These are phyloP conservation scores for Heliconius charithonia DNA, from an alignment of 2,888 invertebrate genomes.

Conservation along the genomic window DNA sequence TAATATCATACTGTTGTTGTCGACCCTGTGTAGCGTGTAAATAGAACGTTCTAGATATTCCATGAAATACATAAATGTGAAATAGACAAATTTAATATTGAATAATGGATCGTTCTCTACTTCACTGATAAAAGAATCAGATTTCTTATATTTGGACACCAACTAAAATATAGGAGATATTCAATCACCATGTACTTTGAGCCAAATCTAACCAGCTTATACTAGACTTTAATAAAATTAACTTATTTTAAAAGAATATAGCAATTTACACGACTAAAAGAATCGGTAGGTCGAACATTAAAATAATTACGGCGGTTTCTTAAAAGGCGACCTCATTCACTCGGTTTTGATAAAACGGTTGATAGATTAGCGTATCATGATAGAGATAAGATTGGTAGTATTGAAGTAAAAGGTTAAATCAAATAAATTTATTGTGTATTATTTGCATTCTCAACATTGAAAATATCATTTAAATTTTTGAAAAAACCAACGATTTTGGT, in stretches of 20 bases:
- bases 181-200: too few species aligned
- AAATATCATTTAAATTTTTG: neutral
- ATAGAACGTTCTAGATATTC: too few species aligned
- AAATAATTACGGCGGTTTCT: slow-evolving; percentile 39
- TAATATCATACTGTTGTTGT: too few species aligned
- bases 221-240: neutral
- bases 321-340: slow-evolving; percentile 44
- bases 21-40: too few species aligned
- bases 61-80: neutral
- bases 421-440: neutral
- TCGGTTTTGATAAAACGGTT: slow-evolving; percentile 43
- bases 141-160: neutral
- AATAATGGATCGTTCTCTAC: neutral
- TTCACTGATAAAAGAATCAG: too few species aligned
- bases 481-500: neutral
- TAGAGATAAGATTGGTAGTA: slow-evolving; percentile 22
- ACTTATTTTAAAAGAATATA: neutral
- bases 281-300: slow-evolving; percentile 33
- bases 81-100: neutral
- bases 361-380: slow-evolving; percentile 29
- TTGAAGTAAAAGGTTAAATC: slow-evolving; percentile 15
- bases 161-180: neutral
- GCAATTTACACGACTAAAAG: neutral
- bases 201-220: neutral
- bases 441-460: neutral